phyloP scores from a whole-genome alignment of 2,113 vertebrate genomes.

The Heptranchias perlo region DNA sequence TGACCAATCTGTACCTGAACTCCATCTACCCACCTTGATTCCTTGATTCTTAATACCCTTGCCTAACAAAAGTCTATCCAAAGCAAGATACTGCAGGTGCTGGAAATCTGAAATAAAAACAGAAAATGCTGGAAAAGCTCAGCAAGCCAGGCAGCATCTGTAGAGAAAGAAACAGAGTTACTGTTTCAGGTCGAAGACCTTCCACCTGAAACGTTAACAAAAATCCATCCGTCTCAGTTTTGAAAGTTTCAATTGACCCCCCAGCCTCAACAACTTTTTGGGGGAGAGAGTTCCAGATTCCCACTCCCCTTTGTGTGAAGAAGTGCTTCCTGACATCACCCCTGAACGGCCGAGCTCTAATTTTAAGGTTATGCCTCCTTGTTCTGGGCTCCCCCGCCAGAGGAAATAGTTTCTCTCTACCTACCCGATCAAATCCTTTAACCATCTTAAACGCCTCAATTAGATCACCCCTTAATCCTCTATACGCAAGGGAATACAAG shows the following conservation, averaged over 20 bases:
- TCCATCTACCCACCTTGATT: background rate
- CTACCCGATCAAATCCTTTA: background rate
- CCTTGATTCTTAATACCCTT: background rate
- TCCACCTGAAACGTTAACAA: too few species aligned
- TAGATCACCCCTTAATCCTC: background rate
- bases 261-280: background rate
- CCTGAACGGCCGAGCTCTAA: background rate
- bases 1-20: background rate
- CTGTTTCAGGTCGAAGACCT: too few species aligned
- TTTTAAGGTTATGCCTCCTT: background rate
- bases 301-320: background rate
- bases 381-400: background rate
- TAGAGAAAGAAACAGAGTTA: too few species aligned
- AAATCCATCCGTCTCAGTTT: background rate
- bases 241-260: background rate
- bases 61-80: too few species aligned
- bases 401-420: background rate
- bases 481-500: background rate
- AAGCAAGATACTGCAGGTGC: too few species aligned
- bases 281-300: background rate
- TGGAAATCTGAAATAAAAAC: too few species aligned
- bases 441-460: background rate
- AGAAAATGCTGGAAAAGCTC: too few species aligned
- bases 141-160: too few species aligned
- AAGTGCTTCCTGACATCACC: background rate